phyloP scores from a whole-genome alignment of 2,113 vertebrate genomes.

The Dicaeum eximium region DNA sequence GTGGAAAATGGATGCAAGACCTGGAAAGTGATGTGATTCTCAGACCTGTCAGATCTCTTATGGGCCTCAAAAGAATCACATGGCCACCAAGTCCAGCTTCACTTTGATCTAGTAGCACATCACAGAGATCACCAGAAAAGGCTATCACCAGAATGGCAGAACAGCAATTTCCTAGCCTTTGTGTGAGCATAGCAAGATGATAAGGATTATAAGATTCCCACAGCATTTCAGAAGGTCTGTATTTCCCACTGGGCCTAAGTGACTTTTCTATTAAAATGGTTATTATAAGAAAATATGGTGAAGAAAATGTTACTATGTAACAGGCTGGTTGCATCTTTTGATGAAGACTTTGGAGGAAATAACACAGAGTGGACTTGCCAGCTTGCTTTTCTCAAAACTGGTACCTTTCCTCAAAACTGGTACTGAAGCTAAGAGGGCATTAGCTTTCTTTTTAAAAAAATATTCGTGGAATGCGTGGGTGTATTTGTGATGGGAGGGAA shows the following conservation, averaged over 20 bases:
- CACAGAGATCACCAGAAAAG: neutral
- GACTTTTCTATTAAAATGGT: constrained; percentile 27
- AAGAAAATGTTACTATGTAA: neutral
- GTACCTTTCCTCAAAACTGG: neutral
- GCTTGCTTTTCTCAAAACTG: neutral
- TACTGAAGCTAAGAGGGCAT: neutral
- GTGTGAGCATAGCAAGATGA: neutral
- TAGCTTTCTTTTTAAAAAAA: neutral
- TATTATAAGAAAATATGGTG: neutral
- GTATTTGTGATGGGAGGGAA: neutral
- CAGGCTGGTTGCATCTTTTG: neutral
- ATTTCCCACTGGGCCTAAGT: constrained; percentile 12
- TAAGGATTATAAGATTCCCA: neutral
- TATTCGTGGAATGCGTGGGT: neutral
- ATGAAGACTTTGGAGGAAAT: neutral
- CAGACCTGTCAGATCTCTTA: neutral
- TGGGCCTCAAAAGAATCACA: neutral
- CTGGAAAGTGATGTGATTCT: neutral
- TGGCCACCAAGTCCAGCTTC: neutral
- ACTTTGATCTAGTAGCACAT: neutral
- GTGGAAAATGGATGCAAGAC: neutral
- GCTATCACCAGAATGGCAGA: neutral
- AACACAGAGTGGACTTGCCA: neutral
- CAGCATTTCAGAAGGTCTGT: neutral
- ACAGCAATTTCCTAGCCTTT: neutral